phyloP scores from a whole-genome alignment of 2,797 vertebrate genomes.

The Oreochromis grahami region DNA sequence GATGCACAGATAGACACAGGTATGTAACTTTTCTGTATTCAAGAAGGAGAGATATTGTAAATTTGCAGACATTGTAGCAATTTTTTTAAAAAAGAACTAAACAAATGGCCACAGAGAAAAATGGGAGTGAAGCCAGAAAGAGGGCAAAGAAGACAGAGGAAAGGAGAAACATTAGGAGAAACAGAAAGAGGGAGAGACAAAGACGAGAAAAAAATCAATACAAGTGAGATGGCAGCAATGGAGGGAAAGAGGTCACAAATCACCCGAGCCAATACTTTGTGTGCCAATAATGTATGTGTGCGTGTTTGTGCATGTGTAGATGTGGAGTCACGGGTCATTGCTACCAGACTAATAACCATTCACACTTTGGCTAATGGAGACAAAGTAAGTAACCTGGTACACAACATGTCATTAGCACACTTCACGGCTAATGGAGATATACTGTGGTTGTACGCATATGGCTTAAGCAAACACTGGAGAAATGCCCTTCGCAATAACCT shows the following conservation, averaged over 20 bases:
- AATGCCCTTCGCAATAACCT: constrained; percentile 31
- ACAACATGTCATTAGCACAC: constrained; percentile 57
- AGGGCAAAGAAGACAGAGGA: background rate
- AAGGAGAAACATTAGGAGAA: constrained; percentile 35
- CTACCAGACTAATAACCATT: constrained; percentile 63
- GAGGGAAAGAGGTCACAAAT: constrained; percentile 74
- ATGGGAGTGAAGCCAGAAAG: constrained; percentile 11
- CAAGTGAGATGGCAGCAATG: constrained; percentile 62
- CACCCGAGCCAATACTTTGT: constrained; percentile 57
- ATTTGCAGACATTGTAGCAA: background rate
- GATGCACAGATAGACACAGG: constrained; percentile 24
- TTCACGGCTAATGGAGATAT: constrained; percentile 64
- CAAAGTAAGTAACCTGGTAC: constrained; percentile 64
- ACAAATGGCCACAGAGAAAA: background rate
- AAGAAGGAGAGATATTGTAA: background rate
- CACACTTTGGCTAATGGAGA: constrained; percentile 70
- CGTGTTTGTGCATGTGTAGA: background rate
- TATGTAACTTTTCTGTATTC: constrained; percentile 22
- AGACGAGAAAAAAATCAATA: constrained; percentile 68
- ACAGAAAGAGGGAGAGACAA: constrained; percentile 35
- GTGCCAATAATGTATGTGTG: constrained; percentile 24
- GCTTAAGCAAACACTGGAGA: constrained; percentile 31
- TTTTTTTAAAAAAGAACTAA: background rate
- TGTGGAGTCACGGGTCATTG: constrained; percentile 57
- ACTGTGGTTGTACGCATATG: constrained; percentile 14